A percentile compares a stretch with the other conserved stretches of the same genome.
phyloP scores from a whole-genome alignment of 2,888 invertebrate genomes.

The Heliconius cydno region DNA sequence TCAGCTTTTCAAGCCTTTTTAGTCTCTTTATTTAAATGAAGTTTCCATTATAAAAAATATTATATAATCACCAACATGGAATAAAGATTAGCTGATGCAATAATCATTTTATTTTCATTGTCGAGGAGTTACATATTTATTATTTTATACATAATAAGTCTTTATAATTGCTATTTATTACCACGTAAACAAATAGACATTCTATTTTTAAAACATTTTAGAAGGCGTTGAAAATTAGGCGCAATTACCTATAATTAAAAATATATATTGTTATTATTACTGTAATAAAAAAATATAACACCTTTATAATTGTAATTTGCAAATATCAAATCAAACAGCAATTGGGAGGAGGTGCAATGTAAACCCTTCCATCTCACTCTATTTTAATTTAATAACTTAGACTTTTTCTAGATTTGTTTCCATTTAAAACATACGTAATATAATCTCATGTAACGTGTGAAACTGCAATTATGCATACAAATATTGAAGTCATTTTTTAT shows the following conservation, averaged over 20 bases:
- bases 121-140: constrained; percentile 3
- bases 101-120: constrained; percentile 4
- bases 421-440: not conserved
- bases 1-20: not conserved
- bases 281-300: no score
- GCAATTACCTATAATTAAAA: not conserved
- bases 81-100: constrained; percentile 20
- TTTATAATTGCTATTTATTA: not conserved
- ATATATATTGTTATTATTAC: no score
- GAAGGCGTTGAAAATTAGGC: not conserved
- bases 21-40: not conserved
- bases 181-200: not conserved
- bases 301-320: no score
- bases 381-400: not conserved
- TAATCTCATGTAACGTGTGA: not conserved
- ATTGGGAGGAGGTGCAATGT: no score
- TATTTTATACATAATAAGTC: not conserved
- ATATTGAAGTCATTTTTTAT: not conserved
- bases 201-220: not conserved
- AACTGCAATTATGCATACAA: not conserved
- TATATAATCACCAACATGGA: not conserved
- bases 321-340: not conserved
- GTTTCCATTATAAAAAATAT: not conserved
- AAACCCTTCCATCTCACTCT: not conserved
- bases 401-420: no score